Percentiles rank a stretch among this genome's conserved stretches.
Evolutionary conservation across 2,113 vertebrate genomes (phyloP).

Genomic region (Cisticola juncidis): DNA sequence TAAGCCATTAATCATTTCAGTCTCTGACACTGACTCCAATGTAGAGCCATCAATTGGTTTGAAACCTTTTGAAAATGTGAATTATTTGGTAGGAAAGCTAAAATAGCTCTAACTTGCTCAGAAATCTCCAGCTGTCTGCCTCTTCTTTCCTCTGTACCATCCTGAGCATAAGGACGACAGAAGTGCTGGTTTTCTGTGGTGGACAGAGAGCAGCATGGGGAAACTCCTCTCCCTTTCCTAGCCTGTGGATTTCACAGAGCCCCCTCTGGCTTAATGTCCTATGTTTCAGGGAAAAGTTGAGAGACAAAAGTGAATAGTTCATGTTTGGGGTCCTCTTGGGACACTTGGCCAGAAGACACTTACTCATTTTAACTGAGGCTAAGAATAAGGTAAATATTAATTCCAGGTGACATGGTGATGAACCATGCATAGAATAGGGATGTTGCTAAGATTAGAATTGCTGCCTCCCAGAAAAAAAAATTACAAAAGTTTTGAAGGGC

Average conservation of each 20-base stretch:
- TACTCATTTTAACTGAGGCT: neutral
- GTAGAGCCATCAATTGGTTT: neutral
- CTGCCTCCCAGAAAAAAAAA: neutral
- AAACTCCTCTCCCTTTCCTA: neutral
- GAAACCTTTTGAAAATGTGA: neutral
- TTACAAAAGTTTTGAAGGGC: neutral
- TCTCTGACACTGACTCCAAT: neutral
- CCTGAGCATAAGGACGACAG: neutral
- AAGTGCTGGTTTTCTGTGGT: neutral
- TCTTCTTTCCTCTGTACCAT: neutral
- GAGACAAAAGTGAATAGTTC: neutral
- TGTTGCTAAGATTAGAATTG: neutral
- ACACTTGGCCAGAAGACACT: neutral
- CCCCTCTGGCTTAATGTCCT: neutral
- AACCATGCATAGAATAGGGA: neutral
- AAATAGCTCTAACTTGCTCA: neutral
- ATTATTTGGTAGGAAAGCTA: neutral
- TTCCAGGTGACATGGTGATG: neutral
- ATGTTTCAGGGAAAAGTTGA: neutral
- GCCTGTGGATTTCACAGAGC: neutral
- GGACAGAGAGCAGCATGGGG: neutral
- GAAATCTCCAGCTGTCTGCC: neutral
- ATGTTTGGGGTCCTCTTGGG: neutral
- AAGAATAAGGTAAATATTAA: slow-evolving; percentile 43
- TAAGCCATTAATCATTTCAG: neutral